Conservation (phyloP, 2,797 vertebrate species). For the Sparidentex hasta region DNA sequence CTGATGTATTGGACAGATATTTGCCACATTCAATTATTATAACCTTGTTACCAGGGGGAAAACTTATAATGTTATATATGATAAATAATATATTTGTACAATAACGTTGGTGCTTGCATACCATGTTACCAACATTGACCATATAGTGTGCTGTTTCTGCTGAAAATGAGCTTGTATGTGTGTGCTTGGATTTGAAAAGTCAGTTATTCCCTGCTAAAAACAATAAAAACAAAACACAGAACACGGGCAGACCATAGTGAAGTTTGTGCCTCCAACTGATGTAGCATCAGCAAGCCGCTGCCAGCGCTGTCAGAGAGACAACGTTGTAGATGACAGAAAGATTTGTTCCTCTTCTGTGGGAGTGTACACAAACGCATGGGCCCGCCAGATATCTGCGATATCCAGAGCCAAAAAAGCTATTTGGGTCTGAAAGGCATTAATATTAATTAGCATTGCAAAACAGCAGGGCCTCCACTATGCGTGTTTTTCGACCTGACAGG, state of each 20-base stretch:
- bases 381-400: not conserved
- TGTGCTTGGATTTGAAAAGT: not conserved
- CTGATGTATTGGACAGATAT: not conserved
- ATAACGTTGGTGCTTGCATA: not conserved
- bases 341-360: not conserved
- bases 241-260: no score
- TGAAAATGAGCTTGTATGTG: not conserved
- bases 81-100: no score
- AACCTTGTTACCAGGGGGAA: no score
- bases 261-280: not conserved
- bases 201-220: no score
- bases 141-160: not conserved
- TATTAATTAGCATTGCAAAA: not conserved
- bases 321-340: no score
- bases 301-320: not conserved
- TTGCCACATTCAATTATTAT: not conserved
- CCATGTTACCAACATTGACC: not conserved
- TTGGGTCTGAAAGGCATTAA: not conserved
- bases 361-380: not conserved
- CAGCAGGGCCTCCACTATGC: not conserved
- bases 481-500: not conserved
- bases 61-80: no score
- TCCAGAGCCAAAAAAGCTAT: not conserved
- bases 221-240: not conserved
- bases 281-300: not conserved